Evolutionary conservation across 2,888 invertebrate species (phyloP).

Genomic region (Drosophila nigritarsus): DNA sequence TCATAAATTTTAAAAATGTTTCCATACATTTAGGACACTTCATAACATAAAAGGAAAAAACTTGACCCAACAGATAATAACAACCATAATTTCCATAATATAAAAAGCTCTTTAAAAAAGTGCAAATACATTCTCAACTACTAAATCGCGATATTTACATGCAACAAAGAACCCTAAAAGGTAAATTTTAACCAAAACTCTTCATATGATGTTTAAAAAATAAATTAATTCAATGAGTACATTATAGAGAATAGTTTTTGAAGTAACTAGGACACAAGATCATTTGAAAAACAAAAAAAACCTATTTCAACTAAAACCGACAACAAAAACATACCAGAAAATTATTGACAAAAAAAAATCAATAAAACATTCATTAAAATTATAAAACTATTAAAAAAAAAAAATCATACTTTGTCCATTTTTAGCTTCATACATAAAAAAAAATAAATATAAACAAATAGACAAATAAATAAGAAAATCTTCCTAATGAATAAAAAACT

Average conservation of each 20-base stretch:
- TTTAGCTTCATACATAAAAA: conserved; percentile 68
- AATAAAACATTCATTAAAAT: conserved; percentile 35
- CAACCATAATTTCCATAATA: conserved; percentile 12
- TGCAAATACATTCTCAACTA: conserved; percentile 34
- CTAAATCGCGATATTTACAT: conserved; percentile 38
- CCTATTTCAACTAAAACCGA: conserved; percentile 41
- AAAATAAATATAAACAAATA: conserved; percentile 42
- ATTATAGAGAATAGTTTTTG: conserved; percentile 59
- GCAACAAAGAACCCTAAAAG: conserved; percentile 33
- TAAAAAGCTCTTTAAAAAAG: conserved; percentile 19
- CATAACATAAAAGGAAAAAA: conserved; percentile 4
- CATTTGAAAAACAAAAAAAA: conserved; percentile 30
- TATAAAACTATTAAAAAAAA: conserved; percentile 25
- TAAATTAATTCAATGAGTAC: conserved; percentile 35
- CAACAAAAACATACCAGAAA: conserved; percentile 45
- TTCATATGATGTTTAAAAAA: conserved; percentile 40
- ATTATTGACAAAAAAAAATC: conserved; percentile 65
- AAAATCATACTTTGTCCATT: conserved; percentile 71
- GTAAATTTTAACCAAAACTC: conserved; percentile 48
- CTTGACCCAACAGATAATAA: conserved; percentile 13
- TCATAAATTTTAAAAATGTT: conserved; percentile 12
- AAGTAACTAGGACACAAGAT: conserved; percentile 60
- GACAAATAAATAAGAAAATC: conserved; percentile 55
- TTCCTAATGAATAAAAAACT: conserved; percentile 60
- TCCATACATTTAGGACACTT: conserved; percentile 13